These are phyloP conservation scores for Chelonus formosanus DNA, from an alignment of 2,888 invertebrate genomes.

Conservation along the genomic window DNA sequence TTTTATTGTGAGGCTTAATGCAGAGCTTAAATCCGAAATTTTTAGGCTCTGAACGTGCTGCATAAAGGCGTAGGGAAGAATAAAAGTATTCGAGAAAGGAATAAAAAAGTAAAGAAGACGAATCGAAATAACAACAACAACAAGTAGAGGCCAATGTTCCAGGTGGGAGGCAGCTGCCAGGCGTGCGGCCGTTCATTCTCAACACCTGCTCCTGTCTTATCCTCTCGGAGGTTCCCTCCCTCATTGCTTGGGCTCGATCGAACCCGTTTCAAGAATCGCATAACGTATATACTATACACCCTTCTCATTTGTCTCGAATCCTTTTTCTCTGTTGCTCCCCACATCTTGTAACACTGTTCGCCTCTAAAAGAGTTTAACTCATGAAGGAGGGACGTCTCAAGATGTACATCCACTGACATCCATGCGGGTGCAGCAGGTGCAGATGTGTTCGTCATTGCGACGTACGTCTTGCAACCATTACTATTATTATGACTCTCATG, in stretches of 20 bases:
- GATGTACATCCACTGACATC: constrained; percentile 14
- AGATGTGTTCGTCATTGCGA: constrained; percentile 5
- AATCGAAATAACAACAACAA: constrained; percentile 26
- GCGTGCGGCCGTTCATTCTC: constrained; percentile 48
- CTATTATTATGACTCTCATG: constrained; percentile 19
- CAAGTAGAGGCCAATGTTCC: constrained; percentile 48
- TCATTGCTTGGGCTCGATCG: no score
- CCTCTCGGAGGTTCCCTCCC: constrained; percentile 25
- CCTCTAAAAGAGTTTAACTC: constrained; percentile 4
- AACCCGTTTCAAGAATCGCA: no score
- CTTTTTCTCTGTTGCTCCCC: constrained; percentile 19
- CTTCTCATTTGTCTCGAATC: constrained; percentile 27
- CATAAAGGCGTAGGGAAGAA: no score
- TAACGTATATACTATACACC: constrained; percentile 2
- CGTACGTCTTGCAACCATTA: constrained; percentile 13
- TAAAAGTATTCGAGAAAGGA: not conserved
- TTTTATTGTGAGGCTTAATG: no score
- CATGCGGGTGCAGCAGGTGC: constrained; percentile 44
- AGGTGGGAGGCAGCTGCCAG: constrained; percentile 65
- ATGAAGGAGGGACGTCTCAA: not conserved
- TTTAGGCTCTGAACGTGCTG: no score
- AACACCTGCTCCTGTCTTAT: constrained; percentile 57
- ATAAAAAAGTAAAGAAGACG: constrained; percentile 20
- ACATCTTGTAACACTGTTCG: no score
- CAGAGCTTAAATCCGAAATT: no score